A percentile compares a stretch with the other conserved stretches of the same genome.
These are phyloP conservation scores for Conger conger DNA, from an alignment of 2,113 vertebrate species.

Conservation along the genomic window DNA sequence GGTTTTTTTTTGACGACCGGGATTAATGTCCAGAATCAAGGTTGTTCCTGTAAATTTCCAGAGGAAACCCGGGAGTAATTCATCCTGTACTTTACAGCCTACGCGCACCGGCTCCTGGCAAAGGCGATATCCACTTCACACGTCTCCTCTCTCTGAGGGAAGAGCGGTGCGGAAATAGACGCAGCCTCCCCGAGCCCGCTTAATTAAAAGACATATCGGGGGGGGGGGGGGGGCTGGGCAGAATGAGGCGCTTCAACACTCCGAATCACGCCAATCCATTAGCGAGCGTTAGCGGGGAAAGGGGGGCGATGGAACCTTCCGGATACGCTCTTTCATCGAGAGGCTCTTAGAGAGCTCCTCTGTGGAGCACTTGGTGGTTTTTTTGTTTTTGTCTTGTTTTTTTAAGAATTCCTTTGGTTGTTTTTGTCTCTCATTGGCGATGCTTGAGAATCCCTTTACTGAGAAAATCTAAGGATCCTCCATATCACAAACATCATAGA, in stretches of 20 bases:
- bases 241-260: not conserved
- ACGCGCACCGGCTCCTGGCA: conserved; percentile 19
- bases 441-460: conserved; percentile 20
- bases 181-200: not conserved
- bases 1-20: conserved; percentile 41
- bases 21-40: conserved; percentile 23
- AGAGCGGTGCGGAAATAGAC: not conserved
- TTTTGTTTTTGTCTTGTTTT: conserved; percentile 31
- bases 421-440: conserved; percentile 26
- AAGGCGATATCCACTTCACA: conserved; percentile 27
- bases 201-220: not conserved
- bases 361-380: conserved; percentile 25
- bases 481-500: conserved; percentile 29
- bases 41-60: conserved; percentile 40
- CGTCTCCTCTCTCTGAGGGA: conserved; percentile 15
- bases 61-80: conserved; percentile 28
- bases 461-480: not conserved
- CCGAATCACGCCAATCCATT: not conserved
- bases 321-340: conserved; percentile 1
- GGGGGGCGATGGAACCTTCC: not conserved
- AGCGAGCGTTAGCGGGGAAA: not conserved
- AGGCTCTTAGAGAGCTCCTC: conserved; percentile 7
- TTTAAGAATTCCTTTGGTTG: conserved; percentile 17
- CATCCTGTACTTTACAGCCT: conserved; percentile 32
- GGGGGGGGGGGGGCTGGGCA: not conserved